These are phyloP conservation scores for Clytia hemisphaerica DNA, from an alignment of 30 jellyfish, hydroid and myxozoan genomes.

Conservation along the genomic window DNA sequence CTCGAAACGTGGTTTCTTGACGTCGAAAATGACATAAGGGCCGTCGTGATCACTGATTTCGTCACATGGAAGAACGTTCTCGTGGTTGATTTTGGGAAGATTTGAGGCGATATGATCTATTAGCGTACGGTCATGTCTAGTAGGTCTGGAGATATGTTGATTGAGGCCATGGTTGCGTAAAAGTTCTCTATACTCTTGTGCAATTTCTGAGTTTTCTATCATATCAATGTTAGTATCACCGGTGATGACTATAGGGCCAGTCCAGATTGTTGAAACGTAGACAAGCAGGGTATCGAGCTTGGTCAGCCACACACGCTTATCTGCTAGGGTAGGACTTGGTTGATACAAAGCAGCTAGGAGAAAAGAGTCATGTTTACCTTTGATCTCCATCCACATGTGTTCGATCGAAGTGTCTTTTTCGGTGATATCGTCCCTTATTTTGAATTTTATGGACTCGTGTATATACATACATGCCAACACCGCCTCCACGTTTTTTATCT, in stretches of 20 bases:
- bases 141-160: conserved; percentile 34
- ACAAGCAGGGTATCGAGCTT: neutral
- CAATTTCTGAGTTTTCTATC: conserved; percentile 3
- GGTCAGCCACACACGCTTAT: neutral
- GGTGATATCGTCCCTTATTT: conserved; percentile 20
- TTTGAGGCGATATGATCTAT: too few relatives aligned
- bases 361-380: conserved; percentile 36
- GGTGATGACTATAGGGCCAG: conserved; percentile 6
- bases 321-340: neutral
- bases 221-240: conserved; percentile 11
- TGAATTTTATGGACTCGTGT: conserved; percentile 16
- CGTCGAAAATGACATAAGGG: too few relatives aligned
- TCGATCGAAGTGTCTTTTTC: conserved; percentile 20
- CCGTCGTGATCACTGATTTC: too few relatives aligned
- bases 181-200: conserved; percentile 6
- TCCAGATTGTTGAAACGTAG: neutral
- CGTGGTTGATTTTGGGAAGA: too few relatives aligned
- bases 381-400: conserved; percentile 34
- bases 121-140: too few relatives aligned
- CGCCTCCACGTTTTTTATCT: conserved; percentile 38
- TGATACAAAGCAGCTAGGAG: conserved; percentile 50
- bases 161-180: neutral
- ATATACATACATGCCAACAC: conserved; percentile 36
- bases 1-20: too few relatives aligned
- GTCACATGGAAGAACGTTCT: too few relatives aligned